These are phyloP conservation scores for Harpalus rubripes DNA, from an alignment of 2,888 invertebrate species.

Conservation along the genomic window DNA sequence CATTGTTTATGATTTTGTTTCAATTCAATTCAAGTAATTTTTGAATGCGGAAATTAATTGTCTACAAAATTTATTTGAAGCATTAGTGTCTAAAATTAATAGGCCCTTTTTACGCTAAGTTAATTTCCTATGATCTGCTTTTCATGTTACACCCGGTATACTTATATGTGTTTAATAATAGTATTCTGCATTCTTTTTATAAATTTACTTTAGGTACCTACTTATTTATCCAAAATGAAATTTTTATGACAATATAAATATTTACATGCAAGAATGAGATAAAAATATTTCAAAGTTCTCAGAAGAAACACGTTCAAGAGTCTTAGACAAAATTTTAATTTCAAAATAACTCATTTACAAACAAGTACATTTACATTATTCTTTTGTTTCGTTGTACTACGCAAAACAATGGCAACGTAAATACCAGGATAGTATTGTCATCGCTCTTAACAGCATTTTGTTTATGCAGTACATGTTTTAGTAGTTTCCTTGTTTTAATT, in stretches of 20 bases:
- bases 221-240: not conserved
- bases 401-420: not conserved
- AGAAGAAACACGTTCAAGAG: not conserved
- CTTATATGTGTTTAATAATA: not conserved
- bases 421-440: not conserved
- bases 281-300: slow-evolving; percentile 16
- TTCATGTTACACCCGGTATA: not conserved
- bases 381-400: slow-evolving; percentile 2
- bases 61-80: too few species aligned
- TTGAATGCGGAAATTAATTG: too few species aligned
- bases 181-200: not conserved
- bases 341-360: slow-evolving; percentile 36
- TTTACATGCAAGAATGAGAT: not conserved
- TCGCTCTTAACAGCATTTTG: slow-evolving; percentile 9
- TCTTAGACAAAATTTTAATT: slow-evolving; percentile 26
- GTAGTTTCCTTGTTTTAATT: not conserved
- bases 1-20: too few species aligned
- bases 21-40: too few species aligned
- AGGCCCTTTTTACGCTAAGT: too few species aligned
- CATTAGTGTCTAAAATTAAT: too few species aligned
- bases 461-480: not conserved
- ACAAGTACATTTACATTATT: slow-evolving; percentile 33
- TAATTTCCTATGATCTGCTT: too few species aligned
- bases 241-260: slow-evolving; percentile 7
- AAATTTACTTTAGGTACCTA: not conserved